A percentile compares a stretch with the other conserved stretches of the same genome.
Evolutionary conservation across 2,797 vertebrate species (phyloP).

Genomic region (Micromesistius poutassou): DNA sequence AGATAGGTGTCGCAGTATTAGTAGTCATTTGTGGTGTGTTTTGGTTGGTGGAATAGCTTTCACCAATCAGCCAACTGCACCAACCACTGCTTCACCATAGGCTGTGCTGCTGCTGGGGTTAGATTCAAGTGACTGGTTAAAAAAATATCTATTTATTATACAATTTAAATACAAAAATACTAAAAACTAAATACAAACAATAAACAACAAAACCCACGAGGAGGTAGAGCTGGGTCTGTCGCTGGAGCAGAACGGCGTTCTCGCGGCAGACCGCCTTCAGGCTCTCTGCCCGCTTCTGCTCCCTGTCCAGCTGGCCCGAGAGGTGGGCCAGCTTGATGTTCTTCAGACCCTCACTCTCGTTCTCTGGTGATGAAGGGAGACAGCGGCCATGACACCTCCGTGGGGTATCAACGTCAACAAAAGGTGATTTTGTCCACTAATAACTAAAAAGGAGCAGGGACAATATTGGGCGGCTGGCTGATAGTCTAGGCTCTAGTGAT

Average conservation of each 20-base stretch:
- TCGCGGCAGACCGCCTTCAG: constrained; percentile 66
- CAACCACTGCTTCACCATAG: neutral
- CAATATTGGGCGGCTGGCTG: neutral
- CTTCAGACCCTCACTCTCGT: constrained; percentile 75
- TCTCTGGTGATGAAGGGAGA: constrained; percentile 61
- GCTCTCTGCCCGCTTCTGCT: constrained; percentile 68
- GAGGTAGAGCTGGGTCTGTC: constrained; percentile 73
- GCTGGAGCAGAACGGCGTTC: constrained; percentile 70
- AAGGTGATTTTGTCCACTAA: neutral
- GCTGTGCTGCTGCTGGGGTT: neutral
- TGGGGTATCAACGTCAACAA: accelerated
- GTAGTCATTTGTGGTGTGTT: neutral
- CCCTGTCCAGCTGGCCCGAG: constrained; percentile 70
- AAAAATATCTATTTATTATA: neutral
- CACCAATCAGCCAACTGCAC: neutral
- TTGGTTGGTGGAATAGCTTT: neutral
- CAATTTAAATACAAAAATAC: neutral
- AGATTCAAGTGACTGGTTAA: neutral
- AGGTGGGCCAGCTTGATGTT: constrained; percentile 73
- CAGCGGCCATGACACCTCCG: neutral
- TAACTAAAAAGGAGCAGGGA: neutral
- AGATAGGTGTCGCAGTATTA: neutral
- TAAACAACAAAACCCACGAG: constrained; percentile 47
- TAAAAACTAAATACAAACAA: neutral
- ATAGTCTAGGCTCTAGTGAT: too few species aligned